A percentile compares a stretch with the other conserved stretches of the same genome.
Conservation (phyloP, 2,797 vertebrate species). For the Scarus forsteni region DNA sequence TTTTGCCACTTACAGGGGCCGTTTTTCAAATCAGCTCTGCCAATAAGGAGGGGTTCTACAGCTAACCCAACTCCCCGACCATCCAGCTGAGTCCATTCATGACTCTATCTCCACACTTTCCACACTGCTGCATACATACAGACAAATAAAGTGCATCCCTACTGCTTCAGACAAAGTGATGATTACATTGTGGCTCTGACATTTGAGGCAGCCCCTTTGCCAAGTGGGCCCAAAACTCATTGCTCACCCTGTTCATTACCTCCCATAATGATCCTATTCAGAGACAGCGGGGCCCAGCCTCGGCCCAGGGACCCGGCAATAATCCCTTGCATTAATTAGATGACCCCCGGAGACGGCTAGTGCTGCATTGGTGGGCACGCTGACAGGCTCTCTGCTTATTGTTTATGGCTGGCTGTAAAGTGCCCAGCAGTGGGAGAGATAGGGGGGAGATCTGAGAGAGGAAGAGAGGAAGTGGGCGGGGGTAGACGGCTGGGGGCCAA, state of each 20-base stretch:
- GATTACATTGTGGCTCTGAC: constrained; percentile 74
- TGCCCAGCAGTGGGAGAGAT: constrained; percentile 47
- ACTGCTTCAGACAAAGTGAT: constrained; percentile 54
- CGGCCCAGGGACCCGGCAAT: constrained; percentile 69
- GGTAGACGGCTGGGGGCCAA: constrained; percentile 37
- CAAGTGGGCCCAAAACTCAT: constrained; percentile 71
- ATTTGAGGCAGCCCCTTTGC: constrained; percentile 62
- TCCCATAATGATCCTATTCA: constrained; percentile 74
- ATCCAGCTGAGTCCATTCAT: constrained; percentile 46
- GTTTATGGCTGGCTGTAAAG: constrained; percentile 74
- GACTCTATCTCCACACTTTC: constrained; percentile 54
- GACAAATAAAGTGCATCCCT: constrained; percentile 61
- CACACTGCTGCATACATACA: constrained; percentile 50
- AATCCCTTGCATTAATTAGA: constrained; percentile 81
- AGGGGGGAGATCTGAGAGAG: constrained; percentile 39
- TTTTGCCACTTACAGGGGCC: too few relatives aligned
- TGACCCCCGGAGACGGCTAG: constrained; percentile 65
- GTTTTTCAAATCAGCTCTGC: too few relatives aligned
- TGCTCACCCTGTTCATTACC: constrained; percentile 77
- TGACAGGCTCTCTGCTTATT: constrained; percentile 70
- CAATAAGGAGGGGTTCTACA: constrained; percentile 3
- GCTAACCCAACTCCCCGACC: background rate
- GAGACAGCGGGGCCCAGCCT: constrained; percentile 58
- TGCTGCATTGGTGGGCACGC: constrained; percentile 59
- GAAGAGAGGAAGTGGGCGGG: constrained; percentile 11